Conservation (phyloP, 1,140 invertebrate genomes). For the Nephotettix cincticeps region DNA sequence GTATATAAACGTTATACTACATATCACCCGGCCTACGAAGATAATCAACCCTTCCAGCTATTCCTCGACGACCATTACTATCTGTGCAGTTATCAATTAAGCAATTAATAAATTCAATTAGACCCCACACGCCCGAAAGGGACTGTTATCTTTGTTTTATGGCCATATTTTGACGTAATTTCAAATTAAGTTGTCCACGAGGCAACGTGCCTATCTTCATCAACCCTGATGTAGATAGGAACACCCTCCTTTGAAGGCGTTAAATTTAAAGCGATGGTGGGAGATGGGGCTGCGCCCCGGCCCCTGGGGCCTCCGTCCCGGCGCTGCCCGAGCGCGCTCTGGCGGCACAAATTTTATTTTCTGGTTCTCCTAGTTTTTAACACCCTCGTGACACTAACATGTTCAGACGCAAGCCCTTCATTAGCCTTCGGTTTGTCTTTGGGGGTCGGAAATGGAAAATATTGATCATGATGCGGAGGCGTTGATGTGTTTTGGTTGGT, state of each 20-base stretch:
- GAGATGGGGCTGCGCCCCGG: neutral
- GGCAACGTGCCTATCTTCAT: neutral
- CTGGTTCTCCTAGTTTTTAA: slow-evolving; percentile 28
- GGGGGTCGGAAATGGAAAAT: slow-evolving; percentile 7
- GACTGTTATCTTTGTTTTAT: slow-evolving; percentile 16
- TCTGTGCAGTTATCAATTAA: slow-evolving; percentile 13
- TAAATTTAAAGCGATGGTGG: slow-evolving; percentile 24
- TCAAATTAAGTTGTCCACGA: slow-evolving; percentile 22
- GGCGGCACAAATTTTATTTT: slow-evolving; percentile 30
- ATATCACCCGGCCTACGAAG: no score
- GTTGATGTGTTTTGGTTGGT: no score
- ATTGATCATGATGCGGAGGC: slow-evolving; percentile 1
- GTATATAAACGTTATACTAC: no score
- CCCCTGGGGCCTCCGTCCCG: neutral
- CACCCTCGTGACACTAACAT: slow-evolving; percentile 20
- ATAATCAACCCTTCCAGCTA: no score
- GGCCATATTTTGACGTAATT: slow-evolving; percentile 18
- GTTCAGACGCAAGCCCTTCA: neutral
- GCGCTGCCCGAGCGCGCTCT: slow-evolving; percentile 1
- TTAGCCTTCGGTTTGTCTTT: slow-evolving; percentile 8
- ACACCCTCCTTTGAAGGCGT: slow-evolving; percentile 26
- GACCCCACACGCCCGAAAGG: neutral
- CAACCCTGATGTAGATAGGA: slow-evolving; percentile 5
- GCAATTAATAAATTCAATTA: slow-evolving; percentile 23
- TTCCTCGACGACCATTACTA: neutral